phyloP scores from a whole-genome alignment of 2,888 invertebrate species.

The Agonopterix subpropinquella region DNA sequence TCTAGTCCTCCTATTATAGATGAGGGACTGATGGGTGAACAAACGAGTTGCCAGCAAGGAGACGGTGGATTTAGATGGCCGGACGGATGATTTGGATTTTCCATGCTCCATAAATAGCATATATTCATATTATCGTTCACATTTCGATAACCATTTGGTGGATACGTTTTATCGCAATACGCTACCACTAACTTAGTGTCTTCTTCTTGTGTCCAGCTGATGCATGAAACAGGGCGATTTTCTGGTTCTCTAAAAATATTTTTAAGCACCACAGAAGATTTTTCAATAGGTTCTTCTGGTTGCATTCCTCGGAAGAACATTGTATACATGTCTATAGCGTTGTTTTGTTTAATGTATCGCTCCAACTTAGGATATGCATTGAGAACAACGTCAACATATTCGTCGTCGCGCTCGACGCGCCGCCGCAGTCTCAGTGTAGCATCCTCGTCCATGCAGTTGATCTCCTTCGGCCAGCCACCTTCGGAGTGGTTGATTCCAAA shows the following conservation, averaged over 20 bases:
- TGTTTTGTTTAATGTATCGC: slow-evolving; percentile 82
- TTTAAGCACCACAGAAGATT: slow-evolving; percentile 68
- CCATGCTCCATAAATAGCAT: slow-evolving; percentile 78
- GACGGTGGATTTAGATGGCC: slow-evolving; percentile 28
- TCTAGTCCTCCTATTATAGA: slow-evolving; percentile 38
- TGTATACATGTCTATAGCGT: slow-evolving; percentile 84
- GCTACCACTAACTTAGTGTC: slow-evolving; percentile 78
- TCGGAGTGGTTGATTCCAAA: slow-evolving; percentile 81
- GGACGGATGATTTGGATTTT: slow-evolving; percentile 37
- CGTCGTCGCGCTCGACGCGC: slow-evolving; percentile 85
- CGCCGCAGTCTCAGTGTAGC: slow-evolving; percentile 81
- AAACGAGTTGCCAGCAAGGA: slow-evolving; percentile 39
- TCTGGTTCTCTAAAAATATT: slow-evolving; percentile 78
- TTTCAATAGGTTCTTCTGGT: slow-evolving; percentile 56
- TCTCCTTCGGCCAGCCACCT: slow-evolving; percentile 89
- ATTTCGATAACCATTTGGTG: slow-evolving; percentile 20
- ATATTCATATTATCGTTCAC: slow-evolving; percentile 49
- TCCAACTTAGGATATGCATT: slow-evolving; percentile 70
- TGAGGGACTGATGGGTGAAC: slow-evolving; percentile 29
- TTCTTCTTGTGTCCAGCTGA: slow-evolving; percentile 80
- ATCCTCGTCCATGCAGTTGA: slow-evolving; percentile 77
- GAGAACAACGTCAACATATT: slow-evolving; percentile 78
- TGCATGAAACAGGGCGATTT: slow-evolving; percentile 59
- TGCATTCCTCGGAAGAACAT: slow-evolving; percentile 79
- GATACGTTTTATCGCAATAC: slow-evolving; percentile 62